A percentile compares a stretch with the other conserved stretches of the same genome.
phyloP scores from a whole-genome alignment of 2,113 vertebrate genomes.

The Ophthalmolycus amberensis region DNA sequence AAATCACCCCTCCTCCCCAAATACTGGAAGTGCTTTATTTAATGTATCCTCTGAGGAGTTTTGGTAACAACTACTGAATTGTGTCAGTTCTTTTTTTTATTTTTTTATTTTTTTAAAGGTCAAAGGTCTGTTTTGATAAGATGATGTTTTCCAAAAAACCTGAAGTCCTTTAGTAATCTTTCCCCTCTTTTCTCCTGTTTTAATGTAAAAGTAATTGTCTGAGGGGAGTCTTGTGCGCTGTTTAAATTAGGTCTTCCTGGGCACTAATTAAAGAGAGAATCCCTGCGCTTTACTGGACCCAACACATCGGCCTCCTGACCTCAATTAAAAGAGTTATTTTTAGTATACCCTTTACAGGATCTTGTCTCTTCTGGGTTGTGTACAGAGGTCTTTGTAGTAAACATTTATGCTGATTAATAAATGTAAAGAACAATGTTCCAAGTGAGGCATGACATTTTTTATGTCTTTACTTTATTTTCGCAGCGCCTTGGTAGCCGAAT shows the following conservation, averaged over 20 bases:
- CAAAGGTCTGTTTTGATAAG: constrained; percentile 67
- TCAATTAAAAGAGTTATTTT: constrained; percentile 87
- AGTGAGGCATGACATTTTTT: constrained; percentile 26
- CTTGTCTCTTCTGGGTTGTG: constrained; percentile 67
- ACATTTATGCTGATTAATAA: constrained; percentile 55
- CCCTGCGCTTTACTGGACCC: constrained; percentile 79
- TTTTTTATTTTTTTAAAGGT: constrained; percentile 41
- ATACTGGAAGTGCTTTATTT: constrained; percentile 47
- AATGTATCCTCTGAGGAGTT: constrained; percentile 62
- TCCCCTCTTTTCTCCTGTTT: constrained; percentile 65
- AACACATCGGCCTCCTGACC: constrained; percentile 78
- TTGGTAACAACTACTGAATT: constrained; percentile 48
- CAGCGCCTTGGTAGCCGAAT: background rate
- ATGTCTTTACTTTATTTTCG: background rate
- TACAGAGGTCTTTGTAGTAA: constrained; percentile 55
- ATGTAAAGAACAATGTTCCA: constrained; percentile 35
- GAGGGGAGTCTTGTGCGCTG: constrained; percentile 69
- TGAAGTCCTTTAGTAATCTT: constrained; percentile 60
- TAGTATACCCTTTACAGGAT: constrained; percentile 68
- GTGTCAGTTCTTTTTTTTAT: constrained; percentile 28
- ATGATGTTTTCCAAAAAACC: constrained; percentile 63
- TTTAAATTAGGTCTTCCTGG: constrained; percentile 85
- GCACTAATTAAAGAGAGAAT: constrained; percentile 86
- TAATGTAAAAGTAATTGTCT: constrained; percentile 83
- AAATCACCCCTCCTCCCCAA: constrained; percentile 17